phyloP scores from a whole-genome alignment of 2,888 invertebrate genomes.

The Eupithecia subumbrata region DNA sequence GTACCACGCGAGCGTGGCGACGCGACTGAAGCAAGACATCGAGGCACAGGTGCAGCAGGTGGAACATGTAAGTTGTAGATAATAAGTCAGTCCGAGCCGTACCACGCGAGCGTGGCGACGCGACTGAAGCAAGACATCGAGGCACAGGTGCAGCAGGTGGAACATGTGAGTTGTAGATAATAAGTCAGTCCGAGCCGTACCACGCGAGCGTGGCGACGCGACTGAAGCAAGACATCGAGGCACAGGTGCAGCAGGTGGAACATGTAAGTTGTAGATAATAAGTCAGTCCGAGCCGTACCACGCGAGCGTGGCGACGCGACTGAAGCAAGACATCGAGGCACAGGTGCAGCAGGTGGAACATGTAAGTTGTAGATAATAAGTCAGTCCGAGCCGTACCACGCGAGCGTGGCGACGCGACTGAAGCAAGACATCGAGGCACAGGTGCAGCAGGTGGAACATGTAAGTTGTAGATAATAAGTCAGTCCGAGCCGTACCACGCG shows the following conservation, averaged over 20 bases:
- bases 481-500: conserved; percentile 86
- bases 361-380: conserved; percentile 58
- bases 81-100: conserved; percentile 86
- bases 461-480: conserved; percentile 53
- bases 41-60: conserved; percentile 79
- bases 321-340: conserved; percentile 81
- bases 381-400: conserved; percentile 86
- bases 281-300: conserved; percentile 87
- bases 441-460: conserved; percentile 72
- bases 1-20: conserved; percentile 85
- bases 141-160: conserved; percentile 78
- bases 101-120: conserved; percentile 85
- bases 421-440: conserved; percentile 83
- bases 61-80: conserved; percentile 62
- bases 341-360: conserved; percentile 79
- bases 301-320: conserved; percentile 82
- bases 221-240: conserved; percentile 81
- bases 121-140: conserved; percentile 82
- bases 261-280: conserved; percentile 58
- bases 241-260: conserved; percentile 79
- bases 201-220: conserved; percentile 84
- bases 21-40: conserved; percentile 81
- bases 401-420: conserved; percentile 83
- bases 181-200: conserved; percentile 86
- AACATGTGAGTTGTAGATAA: conserved; percentile 61